Evolutionary conservation across 37 sponge, comb jelly and placozoan genomes (phyloP).

Genomic region (Ephydatia muelleri): DNA sequence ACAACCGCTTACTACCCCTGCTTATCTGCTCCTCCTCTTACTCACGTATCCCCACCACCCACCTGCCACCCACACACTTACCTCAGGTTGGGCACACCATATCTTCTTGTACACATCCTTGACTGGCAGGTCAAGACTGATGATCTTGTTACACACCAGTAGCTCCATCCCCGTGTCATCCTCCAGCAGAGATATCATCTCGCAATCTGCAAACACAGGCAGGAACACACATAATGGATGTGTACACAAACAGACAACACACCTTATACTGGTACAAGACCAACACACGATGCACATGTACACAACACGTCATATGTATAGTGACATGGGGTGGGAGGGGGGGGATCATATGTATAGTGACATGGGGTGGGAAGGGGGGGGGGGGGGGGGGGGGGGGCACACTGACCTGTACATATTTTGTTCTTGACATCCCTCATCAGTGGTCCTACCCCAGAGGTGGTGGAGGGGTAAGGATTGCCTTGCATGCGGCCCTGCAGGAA

Average conservation of each 20-base stretch:
- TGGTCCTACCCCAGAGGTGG: conserved; percentile 82
- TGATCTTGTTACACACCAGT: conserved; percentile 92
- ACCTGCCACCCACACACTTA: conserved; percentile 22
- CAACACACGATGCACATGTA: no score
- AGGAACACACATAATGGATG: background rate
- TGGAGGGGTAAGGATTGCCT: conserved; percentile 89
- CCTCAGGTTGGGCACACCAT: conserved; percentile 78
- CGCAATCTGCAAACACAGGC: conserved; percentile 67
- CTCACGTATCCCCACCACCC: no score
- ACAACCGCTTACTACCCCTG: no score
- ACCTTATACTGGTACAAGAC: no score
- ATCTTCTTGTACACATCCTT: conserved; percentile 95
- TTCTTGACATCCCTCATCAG: conserved; percentile 97
- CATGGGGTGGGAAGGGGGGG: background rate
- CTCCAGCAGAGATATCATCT: conserved; percentile 92
- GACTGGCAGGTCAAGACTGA: conserved; percentile 91
- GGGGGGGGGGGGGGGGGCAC: background rate
- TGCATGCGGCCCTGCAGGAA: conserved; percentile 97
- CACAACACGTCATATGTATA: no score
- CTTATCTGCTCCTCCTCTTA: no score
- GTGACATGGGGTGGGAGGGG: no score
- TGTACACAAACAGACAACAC: background rate
- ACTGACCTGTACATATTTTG: conserved; percentile 90
- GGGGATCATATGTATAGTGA: no score
- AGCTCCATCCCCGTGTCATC: conserved; percentile 95